Conservation (phyloP, 1,140 invertebrate species). For the Diachasma alloeum region DNA sequence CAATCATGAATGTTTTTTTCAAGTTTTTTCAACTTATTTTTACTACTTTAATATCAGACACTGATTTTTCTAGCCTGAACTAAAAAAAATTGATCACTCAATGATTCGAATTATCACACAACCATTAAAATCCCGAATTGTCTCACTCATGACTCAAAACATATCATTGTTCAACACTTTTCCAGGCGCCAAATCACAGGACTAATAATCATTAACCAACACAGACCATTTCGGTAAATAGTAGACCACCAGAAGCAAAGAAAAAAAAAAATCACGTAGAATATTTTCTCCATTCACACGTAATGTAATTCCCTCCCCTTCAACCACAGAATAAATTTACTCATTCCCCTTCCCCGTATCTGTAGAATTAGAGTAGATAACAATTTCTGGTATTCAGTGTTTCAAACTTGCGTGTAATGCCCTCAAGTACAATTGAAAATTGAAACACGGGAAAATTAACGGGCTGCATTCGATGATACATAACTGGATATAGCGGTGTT, state of each 20-base stretch:
- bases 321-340: background rate
- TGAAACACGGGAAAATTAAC: background rate
- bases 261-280: conserved; percentile 22
- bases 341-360: background rate
- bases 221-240: conserved; percentile 50
- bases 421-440: background rate
- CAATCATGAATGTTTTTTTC: too few relatives aligned
- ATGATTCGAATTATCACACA: too few relatives aligned
- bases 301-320: background rate
- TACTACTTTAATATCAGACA: too few relatives aligned
- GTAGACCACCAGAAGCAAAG: conserved; percentile 9
- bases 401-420: background rate
- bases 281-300: background rate
- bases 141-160: too few relatives aligned
- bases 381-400: background rate
- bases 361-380: background rate
- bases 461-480: background rate
- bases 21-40: too few relatives aligned
- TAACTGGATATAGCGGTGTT: background rate
- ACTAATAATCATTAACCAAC: conserved; percentile 53
- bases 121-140: too few relatives aligned
- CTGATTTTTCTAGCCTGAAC: too few relatives aligned
- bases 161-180: conserved; percentile 47
- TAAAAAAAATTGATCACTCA: too few relatives aligned
- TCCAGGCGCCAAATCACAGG: conserved; percentile 48